Percentiles rank a stretch among this genome's conserved stretches.
phyloP scores from a whole-genome alignment of 2,113 vertebrate genomes.

The Trichomycterus rosablanca region DNA sequence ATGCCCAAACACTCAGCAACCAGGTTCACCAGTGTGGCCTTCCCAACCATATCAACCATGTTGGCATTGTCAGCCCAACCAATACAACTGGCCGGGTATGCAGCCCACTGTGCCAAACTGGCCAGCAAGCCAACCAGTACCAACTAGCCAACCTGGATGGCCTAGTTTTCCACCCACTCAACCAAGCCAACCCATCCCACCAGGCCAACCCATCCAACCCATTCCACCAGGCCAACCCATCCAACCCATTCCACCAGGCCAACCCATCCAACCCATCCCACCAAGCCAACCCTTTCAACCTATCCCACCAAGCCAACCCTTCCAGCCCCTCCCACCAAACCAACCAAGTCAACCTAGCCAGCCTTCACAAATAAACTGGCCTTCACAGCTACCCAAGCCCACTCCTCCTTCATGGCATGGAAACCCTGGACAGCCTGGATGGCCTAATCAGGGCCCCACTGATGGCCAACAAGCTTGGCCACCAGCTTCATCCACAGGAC shows the following conservation, averaged over 20 bases:
- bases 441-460: constrained; percentile 63
- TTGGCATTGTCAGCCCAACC: constrained; percentile 26
- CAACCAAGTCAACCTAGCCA: constrained; percentile 29
- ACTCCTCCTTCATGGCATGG: constrained; percentile 53
- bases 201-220: constrained; percentile 54
- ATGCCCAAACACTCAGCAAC: constrained; percentile 22
- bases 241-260: background rate
- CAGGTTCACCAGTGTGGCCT: constrained; percentile 51
- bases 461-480: constrained; percentile 54
- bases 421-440: constrained; percentile 68
- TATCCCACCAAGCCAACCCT: background rate
- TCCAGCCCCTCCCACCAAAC: constrained; percentile 2
- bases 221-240: constrained; percentile 23
- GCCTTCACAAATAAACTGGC: constrained; percentile 23
- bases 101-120: constrained; percentile 24
- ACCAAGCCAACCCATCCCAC: background rate
- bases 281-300: constrained; percentile 25
- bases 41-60: constrained; percentile 53
- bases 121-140: constrained; percentile 41
- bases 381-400: constrained; percentile 24
- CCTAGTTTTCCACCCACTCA: constrained; percentile 42
- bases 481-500: constrained; percentile 56
- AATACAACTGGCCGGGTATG: constrained; percentile 58
- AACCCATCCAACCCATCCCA: background rate
- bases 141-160: constrained; percentile 53